phyloP scores from a whole-genome alignment of 1,140 invertebrate genomes.

The Bombus haemorrhoidalis region DNA sequence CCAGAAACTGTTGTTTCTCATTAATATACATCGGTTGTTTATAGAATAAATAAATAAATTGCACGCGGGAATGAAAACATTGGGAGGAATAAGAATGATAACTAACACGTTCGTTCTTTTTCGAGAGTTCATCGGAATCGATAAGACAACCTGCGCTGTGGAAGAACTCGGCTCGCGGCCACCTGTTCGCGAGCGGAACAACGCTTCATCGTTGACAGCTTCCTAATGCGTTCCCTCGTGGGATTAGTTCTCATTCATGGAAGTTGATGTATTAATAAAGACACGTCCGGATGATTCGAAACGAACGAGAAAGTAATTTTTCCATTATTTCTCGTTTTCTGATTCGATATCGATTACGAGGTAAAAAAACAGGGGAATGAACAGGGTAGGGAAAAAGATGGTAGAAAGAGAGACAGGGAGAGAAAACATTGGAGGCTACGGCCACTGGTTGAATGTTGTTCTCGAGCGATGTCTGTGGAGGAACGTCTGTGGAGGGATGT shows the following conservation, averaged over 20 bases:
- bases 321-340: neutral
- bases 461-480: too few relatives aligned
- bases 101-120: too few relatives aligned
- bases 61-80: rapidly evolving
- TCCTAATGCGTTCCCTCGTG: neutral
- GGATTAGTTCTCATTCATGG: neutral
- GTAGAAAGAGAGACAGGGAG: too few relatives aligned
- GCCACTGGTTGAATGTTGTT: slow-evolving; percentile 52
- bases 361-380: too few relatives aligned
- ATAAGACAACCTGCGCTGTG: neutral
- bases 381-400: neutral
- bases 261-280: neutral
- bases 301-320: neutral
- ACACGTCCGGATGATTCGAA: neutral
- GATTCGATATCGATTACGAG: neutral
- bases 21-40: too few relatives aligned
- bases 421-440: neutral
- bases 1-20: too few relatives aligned
- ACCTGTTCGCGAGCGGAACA: slow-evolving; percentile 3
- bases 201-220: neutral
- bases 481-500: slow-evolving; percentile 26
- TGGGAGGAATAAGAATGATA: too few relatives aligned
- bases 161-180: neutral
- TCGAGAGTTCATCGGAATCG: neutral
- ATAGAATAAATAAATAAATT: too few relatives aligned